Evolutionary conservation across 2,888 invertebrate species (phyloP).

Genomic region (Chloromyia formosa): DNA sequence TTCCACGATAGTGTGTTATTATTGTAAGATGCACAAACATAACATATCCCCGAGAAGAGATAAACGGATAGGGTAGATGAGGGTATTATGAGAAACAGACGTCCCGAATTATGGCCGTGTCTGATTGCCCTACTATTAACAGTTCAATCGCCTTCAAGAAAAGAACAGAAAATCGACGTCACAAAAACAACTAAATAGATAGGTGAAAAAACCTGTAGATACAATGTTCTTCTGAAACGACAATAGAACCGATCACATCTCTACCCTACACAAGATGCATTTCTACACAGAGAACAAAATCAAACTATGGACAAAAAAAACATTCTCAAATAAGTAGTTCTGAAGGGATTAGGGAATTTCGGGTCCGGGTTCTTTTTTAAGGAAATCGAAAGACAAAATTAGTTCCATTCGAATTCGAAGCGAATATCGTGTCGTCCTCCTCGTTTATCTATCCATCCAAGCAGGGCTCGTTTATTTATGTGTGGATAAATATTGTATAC

Average conservation of each 20-base stretch:
- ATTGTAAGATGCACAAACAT: constrained; percentile 24
- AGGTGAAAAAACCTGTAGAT: too few species aligned
- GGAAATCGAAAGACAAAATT: constrained; percentile 16
- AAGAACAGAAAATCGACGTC: too few species aligned
- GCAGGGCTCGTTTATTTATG: too few species aligned
- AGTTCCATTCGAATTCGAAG: constrained; percentile 20
- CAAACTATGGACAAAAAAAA: neutral
- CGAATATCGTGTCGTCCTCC: neutral
- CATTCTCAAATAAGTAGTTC: constrained; percentile 5
- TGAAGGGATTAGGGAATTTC: constrained; percentile 30
- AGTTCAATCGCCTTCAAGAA: too few species aligned
- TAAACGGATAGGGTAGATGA: constrained; percentile 19
- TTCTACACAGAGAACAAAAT: too few species aligned
- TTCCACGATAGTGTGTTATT: constrained; percentile 40
- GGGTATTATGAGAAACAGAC: constrained; percentile 1
- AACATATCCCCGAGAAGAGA: constrained; percentile 14
- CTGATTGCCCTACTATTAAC: too few species aligned
- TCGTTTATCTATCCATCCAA: too few species aligned
- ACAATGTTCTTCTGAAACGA: too few species aligned
- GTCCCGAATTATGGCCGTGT: too few species aligned
- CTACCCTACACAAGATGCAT: too few species aligned
- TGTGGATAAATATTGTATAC: neutral
- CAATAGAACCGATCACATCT: too few species aligned
- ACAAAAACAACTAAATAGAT: too few species aligned
- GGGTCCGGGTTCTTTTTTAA: neutral